Base-by-base conservation (phyloP, 1,140 invertebrate genomes). In the Palaemon carinicauda region DNA sequence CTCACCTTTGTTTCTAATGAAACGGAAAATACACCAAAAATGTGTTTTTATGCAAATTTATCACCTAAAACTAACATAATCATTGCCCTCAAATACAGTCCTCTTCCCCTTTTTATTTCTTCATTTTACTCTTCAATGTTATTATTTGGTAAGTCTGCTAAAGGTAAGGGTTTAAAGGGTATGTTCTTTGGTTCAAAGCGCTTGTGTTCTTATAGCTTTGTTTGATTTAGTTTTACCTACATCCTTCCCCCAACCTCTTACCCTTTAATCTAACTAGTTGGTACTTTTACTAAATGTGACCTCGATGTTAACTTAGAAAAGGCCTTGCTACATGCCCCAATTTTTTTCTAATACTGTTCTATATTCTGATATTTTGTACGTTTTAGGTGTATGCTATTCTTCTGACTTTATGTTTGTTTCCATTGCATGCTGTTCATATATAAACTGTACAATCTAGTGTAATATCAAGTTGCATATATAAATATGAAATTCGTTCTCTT, bases 121-220 rank as follows among this genome's bases (percentile, higher is more conserved):
- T 86, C 65, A 80, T 80, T 86, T n/a, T 86, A 54, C 31, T 86
- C 77, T 21, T 51, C 84, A 73, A 29, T 86, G 31, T 86, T 86
- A 86, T 86, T 80, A 86, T 86, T 86, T 86, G 84, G 84, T 86
- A 86, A 86, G 84, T 86, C 51, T n/a, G 19, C 24, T 15, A 31
- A 86, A 86, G 84, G 84, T 86, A 86, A 86, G 84, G 54, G 50
- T 80, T 86, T 41, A 78, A 15, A 24, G 65, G 65, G 65, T 27
- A 31, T 69, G 77, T 19, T n/a, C 52, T 78, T 77, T 86, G 33
- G 84, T 29, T 24, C 41, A 56, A 51, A 54, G 9, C 56, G 65
- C 69, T 52, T 51, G 60, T 80, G 56, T 53, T 53, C 69, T 69
- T 0, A 31, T 56, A 29, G 31, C 41, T 79, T 54, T 53, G 33